These are phyloP conservation scores for Didymodactylos carnosus DNA, from an alignment of 2,888 invertebrate genomes.

Conservation along the genomic window DNA sequence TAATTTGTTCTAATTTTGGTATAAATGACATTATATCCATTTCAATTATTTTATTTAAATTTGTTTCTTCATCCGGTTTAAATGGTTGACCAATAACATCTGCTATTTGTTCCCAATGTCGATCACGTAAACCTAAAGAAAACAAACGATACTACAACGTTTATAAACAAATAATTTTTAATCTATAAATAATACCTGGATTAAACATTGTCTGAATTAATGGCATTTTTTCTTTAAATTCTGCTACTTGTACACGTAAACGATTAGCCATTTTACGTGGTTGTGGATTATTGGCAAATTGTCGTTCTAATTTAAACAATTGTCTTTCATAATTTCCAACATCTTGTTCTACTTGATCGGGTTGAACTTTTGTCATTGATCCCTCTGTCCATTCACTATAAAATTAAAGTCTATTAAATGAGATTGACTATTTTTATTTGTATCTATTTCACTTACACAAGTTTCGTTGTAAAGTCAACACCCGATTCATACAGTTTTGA, in stretches of 20 bases:
- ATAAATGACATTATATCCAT: conserved; percentile 66
- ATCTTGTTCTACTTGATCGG: conserved; percentile 65
- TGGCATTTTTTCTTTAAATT: conserved; percentile 56
- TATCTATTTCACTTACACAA: not conserved
- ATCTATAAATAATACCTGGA: too few species aligned
- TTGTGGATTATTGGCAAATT: conserved; percentile 54
- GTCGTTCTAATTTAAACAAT: conserved; percentile 67
- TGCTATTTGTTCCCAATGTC: conserved; percentile 78
- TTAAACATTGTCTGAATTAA: conserved; percentile 80
- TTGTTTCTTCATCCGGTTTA: conserved; percentile 54
- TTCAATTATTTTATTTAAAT: conserved; percentile 62
- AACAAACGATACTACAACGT: too few species aligned
- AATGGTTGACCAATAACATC: conserved; percentile 84
- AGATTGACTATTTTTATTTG: not conserved
- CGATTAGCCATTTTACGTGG: conserved; percentile 49
- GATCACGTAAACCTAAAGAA: conserved; percentile 46
- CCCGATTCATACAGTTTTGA: conserved; percentile 71
- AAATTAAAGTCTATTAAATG: not conserved
- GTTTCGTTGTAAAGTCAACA: conserved; percentile 59
- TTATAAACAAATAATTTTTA: too few species aligned
- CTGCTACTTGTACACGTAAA: conserved; percentile 54
- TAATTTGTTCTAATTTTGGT: conserved; percentile 67
- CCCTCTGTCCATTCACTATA: conserved; percentile 55
- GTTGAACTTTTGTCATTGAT: conserved; percentile 61
- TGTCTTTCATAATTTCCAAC: conserved; percentile 51